phyloP scores from a whole-genome alignment of 2,113 vertebrate species.

The Caracal caracal region DNA sequence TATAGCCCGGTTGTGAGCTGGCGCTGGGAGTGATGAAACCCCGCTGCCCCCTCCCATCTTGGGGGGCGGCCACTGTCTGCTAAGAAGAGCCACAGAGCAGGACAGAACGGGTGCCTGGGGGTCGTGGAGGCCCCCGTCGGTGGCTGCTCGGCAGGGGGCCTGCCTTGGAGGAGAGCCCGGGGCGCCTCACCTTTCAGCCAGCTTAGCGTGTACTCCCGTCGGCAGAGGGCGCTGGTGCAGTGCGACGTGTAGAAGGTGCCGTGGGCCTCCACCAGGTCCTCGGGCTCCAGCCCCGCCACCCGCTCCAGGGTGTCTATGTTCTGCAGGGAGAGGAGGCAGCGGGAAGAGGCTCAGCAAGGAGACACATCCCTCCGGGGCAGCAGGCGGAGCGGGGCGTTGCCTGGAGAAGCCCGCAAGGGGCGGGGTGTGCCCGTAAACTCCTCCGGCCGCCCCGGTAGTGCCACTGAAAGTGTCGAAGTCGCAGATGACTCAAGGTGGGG shows the following conservation, averaged over 20 bases:
- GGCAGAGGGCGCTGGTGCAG: slow-evolving; percentile 89
- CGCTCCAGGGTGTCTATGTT: slow-evolving; percentile 96
- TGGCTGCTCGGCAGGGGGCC: accelerated
- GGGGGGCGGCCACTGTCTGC: neutral
- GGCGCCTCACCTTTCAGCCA: slow-evolving; percentile 94
- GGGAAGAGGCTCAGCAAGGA: neutral
- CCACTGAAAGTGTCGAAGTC: neutral
- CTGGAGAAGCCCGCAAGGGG: neutral
- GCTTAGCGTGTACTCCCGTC: slow-evolving; percentile 87
- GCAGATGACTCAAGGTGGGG: neutral
- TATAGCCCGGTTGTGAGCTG: neutral
- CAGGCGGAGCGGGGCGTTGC: neutral
- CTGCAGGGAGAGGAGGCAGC: slow-evolving; percentile 74
- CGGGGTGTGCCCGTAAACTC: neutral
- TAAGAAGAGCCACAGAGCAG: neutral
- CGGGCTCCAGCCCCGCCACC: slow-evolving; percentile 89
- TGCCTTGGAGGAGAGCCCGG: accelerated
- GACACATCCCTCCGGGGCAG: accelerated
- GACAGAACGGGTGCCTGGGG: neutral
- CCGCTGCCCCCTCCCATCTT: neutral
- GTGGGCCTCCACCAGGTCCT: slow-evolving; percentile 93
- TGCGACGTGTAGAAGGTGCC: slow-evolving; percentile 94
- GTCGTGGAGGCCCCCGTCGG: neutral
- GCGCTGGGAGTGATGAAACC: accelerated
- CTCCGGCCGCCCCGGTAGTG: neutral